A percentile compares a stretch with the other conserved stretches of the same genome.
These are phyloP conservation scores for Sternarchorhynchus goeldii DNA, from an alignment of 2,797 vertebrate species.

Conservation along the genomic window DNA sequence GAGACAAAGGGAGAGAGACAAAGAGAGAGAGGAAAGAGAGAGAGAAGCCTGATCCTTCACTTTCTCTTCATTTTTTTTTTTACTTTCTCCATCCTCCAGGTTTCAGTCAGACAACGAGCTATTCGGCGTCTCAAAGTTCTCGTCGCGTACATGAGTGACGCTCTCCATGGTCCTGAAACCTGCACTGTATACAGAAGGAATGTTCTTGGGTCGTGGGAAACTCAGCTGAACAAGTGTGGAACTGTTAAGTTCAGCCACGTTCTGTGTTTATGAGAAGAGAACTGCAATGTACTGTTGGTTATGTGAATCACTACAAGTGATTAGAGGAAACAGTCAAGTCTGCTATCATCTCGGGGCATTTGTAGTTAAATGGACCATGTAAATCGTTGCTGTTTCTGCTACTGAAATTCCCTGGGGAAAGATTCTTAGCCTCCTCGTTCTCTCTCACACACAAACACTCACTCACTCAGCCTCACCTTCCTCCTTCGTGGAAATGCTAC, in stretches of 20 bases:
- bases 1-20: conserved; percentile 5
- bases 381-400: conserved; percentile 56
- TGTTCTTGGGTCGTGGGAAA: not conserved
- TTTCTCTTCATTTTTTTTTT: not conserved
- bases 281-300: conserved; percentile 32
- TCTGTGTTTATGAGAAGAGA: conserved; percentile 7
- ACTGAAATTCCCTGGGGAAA: conserved; percentile 32
- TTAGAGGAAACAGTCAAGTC: conserved; percentile 65
- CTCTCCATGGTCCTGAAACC: conserved; percentile 30
- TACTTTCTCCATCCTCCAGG: not conserved
- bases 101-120: not conserved
- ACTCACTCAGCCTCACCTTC: too few relatives aligned
- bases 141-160: not conserved
- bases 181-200: not conserved
- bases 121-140: too few relatives aligned
- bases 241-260: conserved; percentile 1
- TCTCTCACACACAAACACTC: not conserved
- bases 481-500: not conserved
- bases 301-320: conserved; percentile 62
- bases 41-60: conserved; percentile 12
- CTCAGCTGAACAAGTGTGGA: not conserved
- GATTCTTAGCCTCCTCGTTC: conserved; percentile 16
- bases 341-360: conserved; percentile 67
- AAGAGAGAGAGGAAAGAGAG: conserved; percentile 25
- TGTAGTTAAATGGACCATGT: conserved; percentile 74